Percentiles rank a stretch among this genome's conserved stretches.
phyloP scores from a whole-genome alignment of 2,797 vertebrate species.

The Pangasius macronema region DNA sequence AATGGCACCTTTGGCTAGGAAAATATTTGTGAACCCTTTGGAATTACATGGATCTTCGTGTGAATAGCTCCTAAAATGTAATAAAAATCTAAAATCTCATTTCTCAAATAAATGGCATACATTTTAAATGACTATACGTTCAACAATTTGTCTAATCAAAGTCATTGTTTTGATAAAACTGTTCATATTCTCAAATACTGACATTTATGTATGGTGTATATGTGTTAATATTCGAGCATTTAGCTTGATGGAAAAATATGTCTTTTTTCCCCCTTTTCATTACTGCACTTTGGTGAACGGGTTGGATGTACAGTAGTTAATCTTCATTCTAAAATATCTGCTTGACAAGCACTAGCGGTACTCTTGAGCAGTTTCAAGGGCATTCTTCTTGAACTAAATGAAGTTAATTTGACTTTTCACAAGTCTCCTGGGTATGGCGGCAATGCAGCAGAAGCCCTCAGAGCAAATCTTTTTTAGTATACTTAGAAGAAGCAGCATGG shows the following conservation, averaged over 20 bases:
- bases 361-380: slow-evolving; percentile 78
- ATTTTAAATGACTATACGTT: neutral
- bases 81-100: neutral
- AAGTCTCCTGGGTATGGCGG: slow-evolving; percentile 73
- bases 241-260: neutral
- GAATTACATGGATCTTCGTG: neutral
- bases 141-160: neutral
- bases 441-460: slow-evolving; percentile 69
- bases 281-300: slow-evolving; percentile 50
- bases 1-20: slow-evolving; percentile 6
- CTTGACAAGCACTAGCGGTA: slow-evolving; percentile 69
- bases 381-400: slow-evolving; percentile 76
- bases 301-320: slow-evolving; percentile 60
- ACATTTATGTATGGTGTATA: neutral
- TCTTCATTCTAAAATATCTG: slow-evolving; percentile 61
- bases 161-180: neutral
- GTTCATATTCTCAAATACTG: neutral
- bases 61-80: neutral
- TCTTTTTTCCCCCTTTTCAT: neutral
- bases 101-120: neutral
- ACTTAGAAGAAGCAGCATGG: slow-evolving; percentile 71
- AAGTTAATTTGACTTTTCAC: slow-evolving; percentile 79
- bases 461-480: slow-evolving; percentile 65
- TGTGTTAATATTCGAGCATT: neutral
- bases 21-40: neutral